Base-by-base conservation (phyloP, 2,113 vertebrate genomes). In the Halichoerus grypus region DNA sequence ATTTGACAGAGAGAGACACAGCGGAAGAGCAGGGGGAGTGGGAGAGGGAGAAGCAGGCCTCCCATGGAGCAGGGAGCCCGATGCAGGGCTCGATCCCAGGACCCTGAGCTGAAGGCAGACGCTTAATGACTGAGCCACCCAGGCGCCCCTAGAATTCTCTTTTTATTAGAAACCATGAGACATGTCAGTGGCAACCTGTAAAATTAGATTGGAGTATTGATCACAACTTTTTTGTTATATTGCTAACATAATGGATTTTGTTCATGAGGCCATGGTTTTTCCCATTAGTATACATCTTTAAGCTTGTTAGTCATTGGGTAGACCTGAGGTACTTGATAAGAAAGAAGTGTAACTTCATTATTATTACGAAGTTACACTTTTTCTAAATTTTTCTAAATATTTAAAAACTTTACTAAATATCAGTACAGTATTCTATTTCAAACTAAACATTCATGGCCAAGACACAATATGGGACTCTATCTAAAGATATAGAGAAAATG, bases 281-380 rank as follows among this genome's bases (percentile, higher is more conserved):
- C 49, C 28, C 76, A 36, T 86, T 24, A 31, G 55, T 51, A 33
- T 96, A 31, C 18, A 93, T 87, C 59, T 93, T 94, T 94, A 63
- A 96, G 77, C 74, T 90, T 87, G n/a, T 94, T 94, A 95, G 49
- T 49, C 14, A 72, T 24, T 94, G 72, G 31, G 61, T 21, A 85
- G 36, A 86, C 24, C 59, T 55, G 10, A 86, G 5, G 24, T 74
- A 80, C 22, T 92, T 81, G 67, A 42, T 84, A 87, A 95, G 36
- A 92, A 39, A 84, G 46, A 95, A 94, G 24, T 93, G 7, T 90
- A 77, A 82, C 59, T 90, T 95, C 42, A 91, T 63, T 28, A 74
- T 42, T 42, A 42, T 46, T 42, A 74, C 3, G 71, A 72, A 76
- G 42, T 76, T 76, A 76, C 13, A 28, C 26, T 49, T 76, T 49